Base-by-base conservation (phyloP, 2,113 vertebrate genomes). In the Corynorhinus townsendii region DNA sequence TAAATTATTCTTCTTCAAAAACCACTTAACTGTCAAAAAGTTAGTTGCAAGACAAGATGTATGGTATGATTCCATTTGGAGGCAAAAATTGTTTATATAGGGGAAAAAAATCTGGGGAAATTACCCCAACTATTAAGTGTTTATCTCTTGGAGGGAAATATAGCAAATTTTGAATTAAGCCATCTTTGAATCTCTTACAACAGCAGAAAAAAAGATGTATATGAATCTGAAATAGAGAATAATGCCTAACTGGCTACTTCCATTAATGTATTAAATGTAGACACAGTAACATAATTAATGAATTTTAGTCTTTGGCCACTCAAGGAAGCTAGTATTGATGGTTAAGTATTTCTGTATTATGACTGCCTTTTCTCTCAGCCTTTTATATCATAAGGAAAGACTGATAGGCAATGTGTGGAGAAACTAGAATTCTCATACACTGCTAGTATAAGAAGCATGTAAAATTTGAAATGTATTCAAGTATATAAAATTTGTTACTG, bases 181-280 rank as follows among this genome's bases (percentile, higher is more conserved):
- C 38, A 88, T 88, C 28, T 90, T 90, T 96, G 26, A 89, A 45
- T 93, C 30, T 86, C 88, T 90, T 89, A 75, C 11, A 89, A 33
- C 12, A 94, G n/a, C 17, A 90, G 11, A 30, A 62, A 45, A 76
- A 52, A 92, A 71, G 54, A 64, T 38, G 24, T 84, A 69, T 45
- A 45, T 77, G 15, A 59, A 69, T 89, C 24, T n/a, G 35, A 90
- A 91, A 38, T 75, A 28, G 33, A 81, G 45, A 62, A 91, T 92
- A 95, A 66, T 71, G 10, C 38, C 22, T 76, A 28, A 93, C 56
- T 72, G 66, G n/a, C 33, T 49, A 52, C 40, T 94, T 95, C 43
- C 33, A 81, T n/a, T 75, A 81, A 62, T 88, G 20, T 76, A 72
- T 89, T 95, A 85, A 88, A 43, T 89, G 43, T 69, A 83, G 68